Evolutionary conservation across 2,797 vertebrate species (phyloP).

Genomic region (Pangasius djambal): DNA sequence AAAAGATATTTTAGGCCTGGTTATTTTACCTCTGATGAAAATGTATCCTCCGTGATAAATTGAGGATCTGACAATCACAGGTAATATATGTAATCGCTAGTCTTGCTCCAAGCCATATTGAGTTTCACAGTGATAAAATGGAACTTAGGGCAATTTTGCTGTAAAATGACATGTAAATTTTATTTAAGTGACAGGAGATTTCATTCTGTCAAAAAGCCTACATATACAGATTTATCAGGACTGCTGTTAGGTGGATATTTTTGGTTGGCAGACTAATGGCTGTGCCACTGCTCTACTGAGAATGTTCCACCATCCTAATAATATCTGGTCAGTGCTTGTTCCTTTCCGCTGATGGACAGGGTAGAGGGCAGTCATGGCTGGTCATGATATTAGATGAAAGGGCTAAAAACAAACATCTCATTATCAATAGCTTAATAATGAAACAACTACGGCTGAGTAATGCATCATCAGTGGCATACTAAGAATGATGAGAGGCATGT

Average conservation of each 20-base stretch:
- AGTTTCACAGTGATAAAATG: background rate
- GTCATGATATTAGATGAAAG: background rate
- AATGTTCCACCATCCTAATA: background rate
- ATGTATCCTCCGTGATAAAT: background rate
- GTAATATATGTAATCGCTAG: background rate
- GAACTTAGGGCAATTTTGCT: background rate
- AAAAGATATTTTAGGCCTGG: constrained; percentile 11
- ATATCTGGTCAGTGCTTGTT: background rate
- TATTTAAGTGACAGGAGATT: background rate
- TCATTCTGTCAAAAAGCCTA: background rate
- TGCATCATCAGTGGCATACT: background rate
- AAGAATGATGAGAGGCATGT: constrained; percentile 1
- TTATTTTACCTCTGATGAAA: constrained; percentile 2
- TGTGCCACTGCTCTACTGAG: background rate
- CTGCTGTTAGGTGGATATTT: background rate
- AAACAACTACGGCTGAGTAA: background rate
- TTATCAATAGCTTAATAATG: constrained; percentile 8
- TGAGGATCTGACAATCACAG: constrained; percentile 7
- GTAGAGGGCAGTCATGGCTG: background rate
- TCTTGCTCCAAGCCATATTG: background rate
- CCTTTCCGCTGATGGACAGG: background rate
- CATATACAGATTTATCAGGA: background rate
- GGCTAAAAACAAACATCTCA: background rate
- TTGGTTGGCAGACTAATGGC: background rate
- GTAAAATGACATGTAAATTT: background rate